Evolutionary conservation across 2,888 invertebrate species (phyloP), one percentile per base, ranked within the genome.

Genomic region (Hydraecia micacea): DNA sequence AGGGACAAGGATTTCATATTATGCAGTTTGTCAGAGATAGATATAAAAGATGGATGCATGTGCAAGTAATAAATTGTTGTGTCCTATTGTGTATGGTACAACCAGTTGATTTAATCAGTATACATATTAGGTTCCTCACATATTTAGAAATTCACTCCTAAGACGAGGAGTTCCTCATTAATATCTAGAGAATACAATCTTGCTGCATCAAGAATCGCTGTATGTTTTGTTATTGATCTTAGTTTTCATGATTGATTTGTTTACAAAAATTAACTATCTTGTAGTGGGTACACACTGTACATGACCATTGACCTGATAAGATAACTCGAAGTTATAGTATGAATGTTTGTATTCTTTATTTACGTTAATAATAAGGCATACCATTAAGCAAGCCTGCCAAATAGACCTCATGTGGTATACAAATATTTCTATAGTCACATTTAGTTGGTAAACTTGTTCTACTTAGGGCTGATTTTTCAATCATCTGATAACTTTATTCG

Each of bases 181-280:
- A 25, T 39, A 63, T 42, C 63, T 32, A 9, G 49, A 39, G 28
- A 13, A 21, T 15, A 28, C 8, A 39, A 75, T 52, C 5, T 32
- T 2, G 1, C 25, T 15, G 13, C 15, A 69, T 68, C 1, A 8
- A 32, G 32, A 25, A 4, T 25, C 1, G 2, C 13, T 52, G 49
- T 28, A n/a, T 2, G 39, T 28, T 67, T 28, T 55, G 32, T 65
- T 63, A 9, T 52, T 52, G 9, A 65, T 63, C 3, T 32, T 42
- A 7, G 21, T 62, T 62, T 58, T n/a, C 18, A 58, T 13, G 11
- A 25, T 58, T 39, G 5, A 21, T 36, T 63, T 73, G 68, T 80
- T 73, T 75, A 71, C 21, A n/a, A 66, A 7, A 66, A 42, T 28
- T 79, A 32, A 52, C 39, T 79, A 60, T 79, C n/a, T 67, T 67